phyloP scores from a whole-genome alignment of 2,888 invertebrate species.

The Pteria penguin region DNA sequence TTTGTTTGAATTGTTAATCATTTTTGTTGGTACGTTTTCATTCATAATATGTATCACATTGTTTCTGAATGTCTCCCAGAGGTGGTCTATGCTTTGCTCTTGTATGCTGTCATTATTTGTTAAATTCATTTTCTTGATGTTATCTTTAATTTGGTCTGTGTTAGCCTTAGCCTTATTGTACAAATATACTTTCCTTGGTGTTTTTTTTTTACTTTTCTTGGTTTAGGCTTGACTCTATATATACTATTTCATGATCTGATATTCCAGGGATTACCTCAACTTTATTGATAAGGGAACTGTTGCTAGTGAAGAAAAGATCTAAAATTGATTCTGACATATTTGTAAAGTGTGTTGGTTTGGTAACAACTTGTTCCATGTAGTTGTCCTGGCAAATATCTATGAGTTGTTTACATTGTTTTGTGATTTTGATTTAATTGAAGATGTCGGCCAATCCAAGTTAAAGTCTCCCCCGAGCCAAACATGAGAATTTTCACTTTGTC shows the following conservation, averaged over 20 bases:
- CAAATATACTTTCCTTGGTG: conserved; percentile 23
- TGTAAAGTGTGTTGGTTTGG: neutral
- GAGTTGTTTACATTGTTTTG: conserved; percentile 6
- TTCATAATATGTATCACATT: conserved; percentile 9
- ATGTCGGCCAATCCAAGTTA: neutral
- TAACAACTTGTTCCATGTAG: conserved; percentile 9
- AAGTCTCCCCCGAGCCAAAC: neutral
- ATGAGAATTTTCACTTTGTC: neutral
- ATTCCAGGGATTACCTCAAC: neutral
- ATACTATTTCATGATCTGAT: conserved; percentile 9
- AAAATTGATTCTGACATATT: neutral
- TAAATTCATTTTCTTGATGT: conserved; percentile 9
- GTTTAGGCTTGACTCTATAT: conserved; percentile 31
- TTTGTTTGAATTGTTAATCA: conserved; percentile 21
- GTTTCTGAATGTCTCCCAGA: conserved; percentile 26
- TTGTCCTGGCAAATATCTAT: conserved; percentile 4
- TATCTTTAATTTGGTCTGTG: conserved; percentile 11
- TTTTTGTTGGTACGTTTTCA: conserved; percentile 34
- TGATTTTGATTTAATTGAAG: neutral
- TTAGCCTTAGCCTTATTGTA: conserved; percentile 38
- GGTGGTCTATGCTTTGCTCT: neutral
- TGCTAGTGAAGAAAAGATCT: neutral
- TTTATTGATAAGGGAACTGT: neutral
- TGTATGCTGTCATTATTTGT: neutral
- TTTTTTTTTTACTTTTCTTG: conserved; percentile 22